These are phyloP conservation scores for Acanthisitta chloris DNA, from an alignment of 2,113 vertebrate genomes.

Conservation along the genomic window DNA sequence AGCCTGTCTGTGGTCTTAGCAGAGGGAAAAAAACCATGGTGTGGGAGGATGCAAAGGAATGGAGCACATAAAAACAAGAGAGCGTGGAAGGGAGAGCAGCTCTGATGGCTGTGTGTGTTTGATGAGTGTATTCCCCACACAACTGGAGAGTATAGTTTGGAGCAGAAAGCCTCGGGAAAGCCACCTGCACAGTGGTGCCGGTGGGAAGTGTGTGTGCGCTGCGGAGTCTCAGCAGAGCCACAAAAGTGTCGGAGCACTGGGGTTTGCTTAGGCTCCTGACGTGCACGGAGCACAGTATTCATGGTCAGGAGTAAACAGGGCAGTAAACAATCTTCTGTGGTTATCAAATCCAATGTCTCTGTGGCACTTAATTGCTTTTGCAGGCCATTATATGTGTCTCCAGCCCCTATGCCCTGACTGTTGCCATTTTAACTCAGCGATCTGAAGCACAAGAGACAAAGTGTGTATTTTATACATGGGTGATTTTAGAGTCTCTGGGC, in stretches of 20 bases:
- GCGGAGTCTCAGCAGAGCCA: neutral
- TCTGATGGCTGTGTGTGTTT: neutral
- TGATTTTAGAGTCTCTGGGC: neutral
- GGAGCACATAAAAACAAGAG: neutral
- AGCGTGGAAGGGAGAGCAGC: fast-evolving
- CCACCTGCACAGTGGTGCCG: neutral
- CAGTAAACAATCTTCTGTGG: neutral
- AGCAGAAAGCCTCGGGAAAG: neutral
- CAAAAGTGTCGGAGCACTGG: fast-evolving
- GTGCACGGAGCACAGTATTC: neutral
- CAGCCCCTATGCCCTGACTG: neutral
- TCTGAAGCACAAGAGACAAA: neutral
- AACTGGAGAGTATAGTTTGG: neutral
- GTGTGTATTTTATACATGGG: neutral
- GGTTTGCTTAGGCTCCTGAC: neutral
- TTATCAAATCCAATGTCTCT: neutral
- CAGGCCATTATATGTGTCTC: neutral
- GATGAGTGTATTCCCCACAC: neutral
- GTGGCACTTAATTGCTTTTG: neutral
- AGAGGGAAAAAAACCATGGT: neutral
- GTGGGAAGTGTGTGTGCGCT: neutral
- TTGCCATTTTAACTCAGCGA: neutral
- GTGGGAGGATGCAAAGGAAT: fast-evolving
- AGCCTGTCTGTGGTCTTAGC: neutral
- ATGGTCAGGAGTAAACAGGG: neutral